Percentiles rank a stretch among this genome's conserved stretches.
Conservation (phyloP, 2,888 invertebrate species). For the Epinotia bilunana region DNA sequence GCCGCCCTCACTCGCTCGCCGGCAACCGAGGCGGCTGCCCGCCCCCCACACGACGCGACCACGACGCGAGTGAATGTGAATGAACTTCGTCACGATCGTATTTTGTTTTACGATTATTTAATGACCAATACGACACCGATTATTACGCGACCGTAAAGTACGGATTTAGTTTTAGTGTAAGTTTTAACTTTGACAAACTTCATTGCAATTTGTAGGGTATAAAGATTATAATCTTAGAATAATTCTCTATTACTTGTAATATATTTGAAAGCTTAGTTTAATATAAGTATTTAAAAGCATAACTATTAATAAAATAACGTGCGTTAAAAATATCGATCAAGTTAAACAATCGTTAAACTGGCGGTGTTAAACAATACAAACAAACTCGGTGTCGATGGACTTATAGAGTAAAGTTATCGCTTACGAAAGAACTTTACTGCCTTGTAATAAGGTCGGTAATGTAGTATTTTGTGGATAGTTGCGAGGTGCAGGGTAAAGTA, state of each 20-base stretch:
- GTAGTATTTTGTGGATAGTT: constrained; percentile 41
- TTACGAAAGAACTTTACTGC: constrained; percentile 48
- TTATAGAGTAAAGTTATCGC: constrained; percentile 42
- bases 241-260: constrained; percentile 7
- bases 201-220: neutral
- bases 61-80: constrained; percentile 30
- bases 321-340: constrained; percentile 66
- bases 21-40: constrained; percentile 69
- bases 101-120: constrained; percentile 16
- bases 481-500: constrained; percentile 53
- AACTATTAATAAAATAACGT: constrained; percentile 59
- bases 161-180: constrained; percentile 10
- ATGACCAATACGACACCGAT: neutral
- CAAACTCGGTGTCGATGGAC: constrained; percentile 59
- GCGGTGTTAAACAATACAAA: constrained; percentile 53
- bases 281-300: constrained; percentile 23
- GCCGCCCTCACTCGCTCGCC: constrained; percentile 66
- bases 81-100: constrained; percentile 23
- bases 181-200: constrained; percentile 3
- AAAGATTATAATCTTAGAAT: constrained; percentile 14
- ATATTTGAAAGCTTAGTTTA: constrained; percentile 37
- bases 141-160: neutral
- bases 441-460: constrained; percentile 49
- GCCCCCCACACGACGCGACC: constrained; percentile 49
- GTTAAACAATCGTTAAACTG: constrained; percentile 65